A percentile compares a stretch with the other conserved stretches of the same genome.
phyloP scores from a whole-genome alignment of 2,888 invertebrate species.

The Heliconius charithonia region DNA sequence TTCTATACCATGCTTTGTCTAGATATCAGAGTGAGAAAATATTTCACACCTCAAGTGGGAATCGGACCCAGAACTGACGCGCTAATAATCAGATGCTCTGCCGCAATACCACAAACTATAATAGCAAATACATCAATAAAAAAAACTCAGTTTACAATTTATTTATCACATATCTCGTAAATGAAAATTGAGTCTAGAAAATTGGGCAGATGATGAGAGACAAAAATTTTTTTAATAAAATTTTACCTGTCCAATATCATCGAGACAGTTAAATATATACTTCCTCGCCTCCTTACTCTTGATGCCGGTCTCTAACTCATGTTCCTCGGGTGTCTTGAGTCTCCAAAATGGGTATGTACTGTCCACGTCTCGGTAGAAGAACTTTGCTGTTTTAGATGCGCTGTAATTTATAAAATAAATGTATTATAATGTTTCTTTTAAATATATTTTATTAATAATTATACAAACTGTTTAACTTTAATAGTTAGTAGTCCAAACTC shows the following conservation, averaged over 20 bases:
- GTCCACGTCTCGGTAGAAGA: conserved; percentile 98
- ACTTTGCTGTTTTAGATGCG: conserved; percentile 99
- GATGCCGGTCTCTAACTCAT: conserved; percentile 98
- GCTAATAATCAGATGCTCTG: neutral
- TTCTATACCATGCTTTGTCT: too few species aligned
- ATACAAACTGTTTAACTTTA: neutral
- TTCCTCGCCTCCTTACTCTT: conserved; percentile 99
- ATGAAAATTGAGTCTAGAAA: too few species aligned
- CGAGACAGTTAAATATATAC: conserved; percentile 99
- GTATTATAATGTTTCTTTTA: neutral
- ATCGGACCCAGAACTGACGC: neutral
- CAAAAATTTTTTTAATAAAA: neutral
- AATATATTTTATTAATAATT: neutral
- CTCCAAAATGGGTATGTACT: conserved; percentile 95
- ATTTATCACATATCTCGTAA: too few species aligned
- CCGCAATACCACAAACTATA: neutral
- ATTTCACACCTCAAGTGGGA: neutral
- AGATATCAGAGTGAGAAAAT: neutral
- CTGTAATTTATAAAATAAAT: conserved; percentile 67
- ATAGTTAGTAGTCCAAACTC: too few species aligned
- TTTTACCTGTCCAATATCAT: conserved; percentile 94
- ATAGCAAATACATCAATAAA: too few species aligned
- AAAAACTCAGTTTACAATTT: too few species aligned
- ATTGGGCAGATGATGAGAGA: neutral
- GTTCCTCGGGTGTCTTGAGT: conserved; percentile 98